phyloP scores from a whole-genome alignment of 1,140 invertebrate species.

The Mizuhopecten yessoensis region DNA sequence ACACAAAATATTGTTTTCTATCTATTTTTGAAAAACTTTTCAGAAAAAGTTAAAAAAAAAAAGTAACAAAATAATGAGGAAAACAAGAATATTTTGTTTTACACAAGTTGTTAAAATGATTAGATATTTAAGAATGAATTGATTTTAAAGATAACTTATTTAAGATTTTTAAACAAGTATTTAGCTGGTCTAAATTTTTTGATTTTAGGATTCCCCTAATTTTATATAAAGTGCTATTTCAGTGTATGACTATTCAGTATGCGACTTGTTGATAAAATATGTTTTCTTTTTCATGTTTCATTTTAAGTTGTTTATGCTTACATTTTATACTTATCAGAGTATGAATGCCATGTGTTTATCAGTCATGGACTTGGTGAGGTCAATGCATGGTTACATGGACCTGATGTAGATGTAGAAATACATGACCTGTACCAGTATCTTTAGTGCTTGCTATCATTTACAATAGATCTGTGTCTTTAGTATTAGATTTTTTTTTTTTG shows the following conservation, averaged over 20 bases:
- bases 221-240: not conserved
- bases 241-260: not conserved
- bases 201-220: not conserved
- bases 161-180: not conserved
- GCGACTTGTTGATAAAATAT: not conserved
- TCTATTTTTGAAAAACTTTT: too few species aligned
- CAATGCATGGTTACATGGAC: not conserved
- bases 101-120: not conserved
- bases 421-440: not conserved
- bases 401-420: not conserved
- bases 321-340: too few species aligned
- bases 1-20: too few species aligned
- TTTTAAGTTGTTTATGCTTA: too few species aligned
- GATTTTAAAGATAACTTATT: not conserved
- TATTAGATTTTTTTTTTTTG: too few species aligned
- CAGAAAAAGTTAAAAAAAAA: not conserved
- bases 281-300: too few species aligned
- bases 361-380: not conserved
- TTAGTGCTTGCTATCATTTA: not conserved
- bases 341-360: too few species aligned
- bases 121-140: not conserved
- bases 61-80: not conserved
- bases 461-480: too few species aligned
- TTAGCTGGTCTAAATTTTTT: not conserved
- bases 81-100: not conserved